These are phyloP conservation scores for Pollenia amentaria DNA, from an alignment of 2,888 invertebrate species.

Conservation along the genomic window DNA sequence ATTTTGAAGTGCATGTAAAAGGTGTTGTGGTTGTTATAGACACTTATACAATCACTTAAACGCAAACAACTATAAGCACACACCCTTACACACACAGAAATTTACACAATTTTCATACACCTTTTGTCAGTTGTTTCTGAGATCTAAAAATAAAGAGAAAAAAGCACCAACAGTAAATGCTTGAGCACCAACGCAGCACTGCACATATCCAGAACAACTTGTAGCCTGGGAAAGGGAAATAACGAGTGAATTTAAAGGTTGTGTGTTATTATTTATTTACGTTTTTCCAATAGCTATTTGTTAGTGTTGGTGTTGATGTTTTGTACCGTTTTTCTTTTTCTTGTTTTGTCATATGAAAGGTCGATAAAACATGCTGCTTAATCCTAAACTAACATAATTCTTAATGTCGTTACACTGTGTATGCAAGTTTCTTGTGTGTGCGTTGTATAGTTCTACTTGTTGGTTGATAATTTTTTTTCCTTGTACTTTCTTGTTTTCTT, in stretches of 20 bases:
- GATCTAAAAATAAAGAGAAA: not conserved
- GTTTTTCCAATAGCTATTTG: slow-evolving; percentile 8
- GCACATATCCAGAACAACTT: not conserved
- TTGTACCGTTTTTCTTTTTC: not conserved
- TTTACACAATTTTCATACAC: not conserved
- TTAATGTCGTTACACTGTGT: slow-evolving; percentile 7
- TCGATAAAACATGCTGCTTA: slow-evolving; percentile 54
- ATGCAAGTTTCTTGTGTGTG: not conserved
- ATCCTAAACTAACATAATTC: slow-evolving; percentile 55
- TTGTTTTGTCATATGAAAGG: slow-evolving; percentile 3
- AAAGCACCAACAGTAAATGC: slow-evolving; percentile 5
- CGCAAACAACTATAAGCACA: slow-evolving; percentile 19
- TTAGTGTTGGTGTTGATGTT: not conserved
- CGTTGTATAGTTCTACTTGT: slow-evolving; percentile 19
- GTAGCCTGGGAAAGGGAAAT: not conserved
- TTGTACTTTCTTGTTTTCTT: not conserved
- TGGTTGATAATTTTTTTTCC: slow-evolving; percentile 11
- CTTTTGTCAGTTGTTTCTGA: slow-evolving; percentile 15
- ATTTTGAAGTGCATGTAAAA: slow-evolving; percentile 74
- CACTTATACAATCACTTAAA: slow-evolving; percentile 52
- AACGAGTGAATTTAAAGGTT: slow-evolving; percentile 22
- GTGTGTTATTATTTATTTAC: slow-evolving; percentile 41
- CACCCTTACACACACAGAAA: not conserved
- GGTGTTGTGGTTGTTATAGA: slow-evolving; percentile 66
- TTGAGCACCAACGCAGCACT: not conserved